Evolutionary conservation across 1,140 invertebrate genomes (phyloP).

Genomic region (Lepidostoma basale): DNA sequence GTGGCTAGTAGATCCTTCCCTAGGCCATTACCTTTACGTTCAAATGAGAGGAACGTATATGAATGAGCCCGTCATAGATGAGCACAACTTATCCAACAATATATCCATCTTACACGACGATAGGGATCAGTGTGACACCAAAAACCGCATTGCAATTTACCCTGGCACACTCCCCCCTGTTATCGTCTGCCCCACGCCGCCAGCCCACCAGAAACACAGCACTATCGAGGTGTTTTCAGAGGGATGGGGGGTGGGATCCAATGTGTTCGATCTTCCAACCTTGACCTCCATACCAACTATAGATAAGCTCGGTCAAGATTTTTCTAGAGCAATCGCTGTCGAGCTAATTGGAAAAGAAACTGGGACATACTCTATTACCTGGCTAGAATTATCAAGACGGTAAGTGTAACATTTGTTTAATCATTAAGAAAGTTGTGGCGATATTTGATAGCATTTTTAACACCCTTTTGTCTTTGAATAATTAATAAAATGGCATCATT

Average conservation of each 20-base stretch:
- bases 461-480: no score
- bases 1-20: constrained; percentile 78
- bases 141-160: constrained; percentile 75
- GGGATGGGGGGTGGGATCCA: constrained; percentile 66
- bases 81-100: constrained; percentile 57
- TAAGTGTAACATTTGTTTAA: constrained; percentile 35
- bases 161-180: constrained; percentile 68
- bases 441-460: no score
- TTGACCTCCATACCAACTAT: constrained; percentile 61
- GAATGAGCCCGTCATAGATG: constrained; percentile 59
- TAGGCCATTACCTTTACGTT: constrained; percentile 72
- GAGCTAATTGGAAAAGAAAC: constrained; percentile 77
- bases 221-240: constrained; percentile 82
- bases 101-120: constrained; percentile 59
- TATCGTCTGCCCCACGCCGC: constrained; percentile 73
- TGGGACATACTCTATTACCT: constrained; percentile 77
- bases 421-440: neutral
- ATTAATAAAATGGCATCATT: no score
- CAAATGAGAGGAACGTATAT: constrained; percentile 70
- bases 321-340: constrained; percentile 72
- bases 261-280: constrained; percentile 55
- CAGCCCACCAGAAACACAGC: constrained; percentile 62
- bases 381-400: constrained; percentile 77
- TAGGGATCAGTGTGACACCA: constrained; percentile 67
- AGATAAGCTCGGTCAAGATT: constrained; percentile 64